These are phyloP conservation scores for Deilephila porcellus DNA, from an alignment of 2,888 invertebrate genomes.

Conservation along the genomic window DNA sequence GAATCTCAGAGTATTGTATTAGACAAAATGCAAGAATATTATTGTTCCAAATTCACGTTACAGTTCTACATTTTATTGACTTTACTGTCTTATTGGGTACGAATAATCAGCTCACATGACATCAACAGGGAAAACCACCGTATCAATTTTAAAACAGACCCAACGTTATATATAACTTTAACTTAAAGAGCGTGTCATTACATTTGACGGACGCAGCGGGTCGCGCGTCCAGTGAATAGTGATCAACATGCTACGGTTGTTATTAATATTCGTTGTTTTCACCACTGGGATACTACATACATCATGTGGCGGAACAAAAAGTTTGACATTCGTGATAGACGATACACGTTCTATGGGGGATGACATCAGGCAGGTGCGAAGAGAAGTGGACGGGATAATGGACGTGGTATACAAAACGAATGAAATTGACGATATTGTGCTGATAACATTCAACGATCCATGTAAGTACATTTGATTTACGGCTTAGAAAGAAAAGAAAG, in stretches of 20 bases:
- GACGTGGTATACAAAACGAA: constrained; percentile 45
- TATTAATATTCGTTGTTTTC: not conserved
- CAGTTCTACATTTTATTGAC: too few relatives aligned
- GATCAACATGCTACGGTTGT: too few relatives aligned
- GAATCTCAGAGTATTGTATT: too few relatives aligned
- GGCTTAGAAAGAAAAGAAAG: too few relatives aligned
- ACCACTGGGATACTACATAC: constrained; percentile 6
- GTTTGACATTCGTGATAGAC: constrained; percentile 54
- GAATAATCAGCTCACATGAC: not conserved
- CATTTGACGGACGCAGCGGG: too few relatives aligned
- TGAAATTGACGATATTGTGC: constrained; percentile 49
- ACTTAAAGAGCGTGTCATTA: too few relatives aligned
- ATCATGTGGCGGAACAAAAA: constrained; percentile 42
- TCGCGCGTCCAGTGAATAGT: too few relatives aligned
- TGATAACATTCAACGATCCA: constrained; percentile 58
- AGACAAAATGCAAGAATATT: too few relatives aligned
- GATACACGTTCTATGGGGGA: constrained; percentile 48
- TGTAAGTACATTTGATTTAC: constrained; percentile 39
- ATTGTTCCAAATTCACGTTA: too few relatives aligned
- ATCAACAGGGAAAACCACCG: not conserved
- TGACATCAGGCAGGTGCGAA: constrained; percentile 46
- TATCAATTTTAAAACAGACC: constrained; percentile 3
- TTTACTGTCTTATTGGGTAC: too few relatives aligned
- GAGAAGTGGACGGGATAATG: constrained; percentile 43
- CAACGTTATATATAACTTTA: too few relatives aligned